Evolutionary conservation across 1,140 invertebrate species (phyloP).

Genomic region (Lethrus apterus): DNA sequence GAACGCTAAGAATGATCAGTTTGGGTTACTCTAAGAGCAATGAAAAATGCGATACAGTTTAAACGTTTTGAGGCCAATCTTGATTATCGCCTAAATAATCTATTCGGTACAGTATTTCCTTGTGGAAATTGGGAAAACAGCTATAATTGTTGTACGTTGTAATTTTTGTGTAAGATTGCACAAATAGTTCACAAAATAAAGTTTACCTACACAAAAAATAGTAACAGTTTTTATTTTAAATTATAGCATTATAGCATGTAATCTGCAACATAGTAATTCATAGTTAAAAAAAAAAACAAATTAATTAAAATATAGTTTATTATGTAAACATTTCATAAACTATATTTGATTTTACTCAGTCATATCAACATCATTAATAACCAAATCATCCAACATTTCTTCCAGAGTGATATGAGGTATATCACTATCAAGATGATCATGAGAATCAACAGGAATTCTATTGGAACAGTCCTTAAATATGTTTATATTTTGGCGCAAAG

Average conservation of each 20-base stretch:
- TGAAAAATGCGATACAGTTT: too few relatives aligned
- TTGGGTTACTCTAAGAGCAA: too few relatives aligned
- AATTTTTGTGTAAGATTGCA: not conserved
- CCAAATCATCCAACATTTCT: constrained; percentile 96
- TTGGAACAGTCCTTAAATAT: constrained; percentile 78
- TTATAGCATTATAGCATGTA: not conserved
- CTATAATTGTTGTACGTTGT: too few relatives aligned
- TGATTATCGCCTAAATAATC: too few relatives aligned
- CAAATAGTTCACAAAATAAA: not conserved
- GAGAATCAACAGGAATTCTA: constrained; percentile 54
- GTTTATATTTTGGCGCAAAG: constrained; percentile 83
- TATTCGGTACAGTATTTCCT: too few relatives aligned
- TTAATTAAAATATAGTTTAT: not conserved
- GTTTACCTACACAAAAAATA: not conserved
- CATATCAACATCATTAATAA: constrained; percentile 71
- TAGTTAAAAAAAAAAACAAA: constrained; percentile 1
- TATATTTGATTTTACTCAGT: constrained; percentile 36
- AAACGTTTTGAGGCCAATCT: too few relatives aligned
- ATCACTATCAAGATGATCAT: constrained; percentile 60
- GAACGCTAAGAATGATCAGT: too few relatives aligned
- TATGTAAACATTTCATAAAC: constrained; percentile 3
- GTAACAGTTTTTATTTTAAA: not conserved
- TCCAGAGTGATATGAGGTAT: constrained; percentile 83
- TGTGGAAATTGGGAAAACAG: too few relatives aligned
- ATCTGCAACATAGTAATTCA: not conserved